A percentile compares a stretch with the other conserved stretches of the same genome.
Evolutionary conservation across 1,140 invertebrate species (phyloP).

Genomic region (Lasaia peninsularis): DNA sequence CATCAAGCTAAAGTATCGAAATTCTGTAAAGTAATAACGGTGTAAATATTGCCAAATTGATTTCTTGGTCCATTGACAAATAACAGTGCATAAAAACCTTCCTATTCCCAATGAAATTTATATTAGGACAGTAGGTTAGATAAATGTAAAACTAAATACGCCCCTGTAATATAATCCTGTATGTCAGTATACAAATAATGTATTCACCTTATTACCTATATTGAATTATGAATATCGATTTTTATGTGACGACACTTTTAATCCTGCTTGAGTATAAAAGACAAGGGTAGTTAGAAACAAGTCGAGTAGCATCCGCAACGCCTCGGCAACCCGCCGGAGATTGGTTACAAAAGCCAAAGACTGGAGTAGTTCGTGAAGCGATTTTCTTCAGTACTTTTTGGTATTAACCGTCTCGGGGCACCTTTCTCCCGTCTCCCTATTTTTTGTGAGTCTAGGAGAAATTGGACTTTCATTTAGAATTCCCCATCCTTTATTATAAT

Average conservation of each 20-base stretch:
- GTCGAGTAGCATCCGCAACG: constrained; percentile 69
- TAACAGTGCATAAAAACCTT: not conserved
- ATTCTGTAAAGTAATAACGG: too few relatives aligned
- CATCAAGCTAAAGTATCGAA: too few relatives aligned
- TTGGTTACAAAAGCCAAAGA: constrained; percentile 65
- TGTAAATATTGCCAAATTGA: too few relatives aligned
- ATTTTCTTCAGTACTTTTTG: constrained; percentile 77
- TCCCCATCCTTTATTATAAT: not conserved
- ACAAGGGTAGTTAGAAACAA: constrained; percentile 23
- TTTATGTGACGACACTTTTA: constrained; percentile 45
- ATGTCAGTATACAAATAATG: not conserved
- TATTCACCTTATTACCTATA: constrained; percentile 54
- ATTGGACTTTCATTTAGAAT: not conserved
- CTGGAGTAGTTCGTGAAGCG: constrained; percentile 77
- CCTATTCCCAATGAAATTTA: not conserved
- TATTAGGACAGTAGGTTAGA: not conserved
- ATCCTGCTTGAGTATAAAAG: constrained; percentile 65
- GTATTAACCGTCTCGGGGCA: constrained; percentile 62
- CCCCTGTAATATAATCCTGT: constrained; percentile 8
- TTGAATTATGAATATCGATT: constrained; percentile 75
- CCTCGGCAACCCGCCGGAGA: constrained; percentile 59
- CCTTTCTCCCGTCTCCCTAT: constrained; percentile 30
- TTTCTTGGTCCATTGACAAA: too few relatives aligned
- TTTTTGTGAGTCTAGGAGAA: constrained; percentile 42
- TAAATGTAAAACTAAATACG: not conserved